Conservation (phyloP, 2,113 vertebrate genomes). For the Protobothrops flavoviridis region DNA sequence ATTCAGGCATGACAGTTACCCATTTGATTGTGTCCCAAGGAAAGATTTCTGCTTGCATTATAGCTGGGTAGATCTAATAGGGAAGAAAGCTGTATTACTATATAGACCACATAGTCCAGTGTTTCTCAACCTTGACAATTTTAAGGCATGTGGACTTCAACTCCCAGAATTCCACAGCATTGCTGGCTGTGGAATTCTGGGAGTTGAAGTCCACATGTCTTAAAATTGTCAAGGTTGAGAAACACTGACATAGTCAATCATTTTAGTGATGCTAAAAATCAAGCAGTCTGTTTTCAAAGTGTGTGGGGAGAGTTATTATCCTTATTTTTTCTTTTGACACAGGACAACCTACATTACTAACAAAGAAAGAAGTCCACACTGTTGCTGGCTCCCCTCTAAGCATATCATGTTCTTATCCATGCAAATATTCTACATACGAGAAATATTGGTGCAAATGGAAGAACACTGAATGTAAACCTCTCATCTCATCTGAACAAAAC, state of each 20-base stretch:
- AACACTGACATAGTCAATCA: background rate
- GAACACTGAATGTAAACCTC: background rate
- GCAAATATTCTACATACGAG: slow-evolving; percentile 59
- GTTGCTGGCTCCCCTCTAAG: background rate
- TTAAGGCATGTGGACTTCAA: no score
- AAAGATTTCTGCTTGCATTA: background rate
- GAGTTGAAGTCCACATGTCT: no score
- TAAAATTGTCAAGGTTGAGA: no score
- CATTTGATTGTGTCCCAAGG: background rate
- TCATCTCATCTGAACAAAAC: background rate
- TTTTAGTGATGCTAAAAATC: background rate
- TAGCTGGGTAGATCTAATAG: background rate
- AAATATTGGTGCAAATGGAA: slow-evolving; percentile 79
- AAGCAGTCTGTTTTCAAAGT: background rate
- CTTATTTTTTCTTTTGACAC: background rate
- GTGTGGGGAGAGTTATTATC: background rate
- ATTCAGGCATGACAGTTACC: background rate
- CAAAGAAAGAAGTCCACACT: fast-evolving
- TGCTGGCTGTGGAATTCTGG: no score
- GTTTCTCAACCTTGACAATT: no score
- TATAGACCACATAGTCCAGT: background rate
- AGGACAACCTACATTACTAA: slow-evolving; percentile 56
- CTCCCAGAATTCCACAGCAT: no score
- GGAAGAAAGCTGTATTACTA: background rate
- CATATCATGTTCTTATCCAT: slow-evolving; percentile 62